Percentiles rank a stretch among this genome's conserved stretches.
Conservation (phyloP, 2,888 invertebrate species). For the Mactromeris polynyma region DNA sequence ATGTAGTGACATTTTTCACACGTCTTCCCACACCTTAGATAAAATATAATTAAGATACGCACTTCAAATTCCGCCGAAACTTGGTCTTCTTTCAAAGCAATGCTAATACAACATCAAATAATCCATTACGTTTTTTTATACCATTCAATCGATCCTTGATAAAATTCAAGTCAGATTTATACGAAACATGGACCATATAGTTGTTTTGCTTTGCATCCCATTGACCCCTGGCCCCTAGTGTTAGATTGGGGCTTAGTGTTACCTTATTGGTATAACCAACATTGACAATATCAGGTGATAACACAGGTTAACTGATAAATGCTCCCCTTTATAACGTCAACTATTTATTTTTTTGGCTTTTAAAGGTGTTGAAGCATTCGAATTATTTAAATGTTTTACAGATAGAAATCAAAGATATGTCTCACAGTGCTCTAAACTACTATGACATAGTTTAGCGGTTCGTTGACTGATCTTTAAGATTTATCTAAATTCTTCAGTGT, state of each 20-base stretch:
- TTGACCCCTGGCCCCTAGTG: neutral
- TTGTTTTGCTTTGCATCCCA: neutral
- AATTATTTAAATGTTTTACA: neutral
- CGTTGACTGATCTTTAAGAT: conserved; percentile 8
- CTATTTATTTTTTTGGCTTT: neutral
- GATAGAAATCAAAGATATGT: conserved; percentile 11
- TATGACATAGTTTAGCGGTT: conserved; percentile 18
- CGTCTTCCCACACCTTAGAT: neutral
- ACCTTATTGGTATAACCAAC: neutral
- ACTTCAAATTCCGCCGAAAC: neutral
- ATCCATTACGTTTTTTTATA: neutral
- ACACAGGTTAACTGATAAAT: conserved; percentile 8
- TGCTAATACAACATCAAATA: neutral
- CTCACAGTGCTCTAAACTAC: neutral
- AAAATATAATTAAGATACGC: conserved; percentile 3
- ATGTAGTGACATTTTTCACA: neutral
- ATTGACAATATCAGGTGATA: conserved; percentile 13
- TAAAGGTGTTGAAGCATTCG: conserved; percentile 33
- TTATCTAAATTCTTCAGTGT: neutral
- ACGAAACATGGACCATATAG: conserved; percentile 8
- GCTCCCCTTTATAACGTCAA: neutral
- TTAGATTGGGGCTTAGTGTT: neutral
- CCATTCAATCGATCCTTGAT: conserved; percentile 6
- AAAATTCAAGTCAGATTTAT: neutral
- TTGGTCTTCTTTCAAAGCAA: neutral